Conservation (phyloP, 2,888 invertebrate genomes). For the Apamea sordens region DNA sequence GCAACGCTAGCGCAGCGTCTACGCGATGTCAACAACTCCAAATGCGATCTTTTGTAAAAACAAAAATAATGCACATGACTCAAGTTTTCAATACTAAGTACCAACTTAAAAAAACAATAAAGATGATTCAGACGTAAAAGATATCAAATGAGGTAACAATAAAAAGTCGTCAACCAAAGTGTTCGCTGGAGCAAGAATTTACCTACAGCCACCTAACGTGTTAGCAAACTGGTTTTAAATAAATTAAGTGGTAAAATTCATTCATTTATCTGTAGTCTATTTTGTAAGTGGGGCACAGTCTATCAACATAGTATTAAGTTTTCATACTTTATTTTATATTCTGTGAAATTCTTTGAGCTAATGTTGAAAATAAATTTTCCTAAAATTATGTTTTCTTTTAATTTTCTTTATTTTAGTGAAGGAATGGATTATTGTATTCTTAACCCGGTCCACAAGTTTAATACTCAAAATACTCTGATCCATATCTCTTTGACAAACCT, state of each 20-base stretch:
- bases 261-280: conserved; percentile 48
- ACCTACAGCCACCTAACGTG: conserved; percentile 47
- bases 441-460: too few relatives aligned
- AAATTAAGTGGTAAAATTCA: conserved; percentile 61
- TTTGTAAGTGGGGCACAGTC: not conserved
- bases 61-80: not conserved
- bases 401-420: not conserved
- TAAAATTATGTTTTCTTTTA: not conserved
- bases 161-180: conserved; percentile 55
- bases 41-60: not conserved
- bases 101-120: conserved; percentile 22
- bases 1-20: not conserved
- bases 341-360: not conserved
- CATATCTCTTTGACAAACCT: not conserved
- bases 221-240: conserved; percentile 65
- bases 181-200: conserved; percentile 60
- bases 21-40: not conserved
- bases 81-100: not conserved
- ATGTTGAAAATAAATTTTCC: not conserved
- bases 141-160: conserved; percentile 48
- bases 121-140: conserved; percentile 55
- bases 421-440: too few relatives aligned
- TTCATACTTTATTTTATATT: not conserved
- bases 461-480: not conserved
- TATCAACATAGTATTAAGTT: not conserved